Base-by-base conservation (phyloP, 1,140 invertebrate species). In the Glossosoma conforme region DNA sequence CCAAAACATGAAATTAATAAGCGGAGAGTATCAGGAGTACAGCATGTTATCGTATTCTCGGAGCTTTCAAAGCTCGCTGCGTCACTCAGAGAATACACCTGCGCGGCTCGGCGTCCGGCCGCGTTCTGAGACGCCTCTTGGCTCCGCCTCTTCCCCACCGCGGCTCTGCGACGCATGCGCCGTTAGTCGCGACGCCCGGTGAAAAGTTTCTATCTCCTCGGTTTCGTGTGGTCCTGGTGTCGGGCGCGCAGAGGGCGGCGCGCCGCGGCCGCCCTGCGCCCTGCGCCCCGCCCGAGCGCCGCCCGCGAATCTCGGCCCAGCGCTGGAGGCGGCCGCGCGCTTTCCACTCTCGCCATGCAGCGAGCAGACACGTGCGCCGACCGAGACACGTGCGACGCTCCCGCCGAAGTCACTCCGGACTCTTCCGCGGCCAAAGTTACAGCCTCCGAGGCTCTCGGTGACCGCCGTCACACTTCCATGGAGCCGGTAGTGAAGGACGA, bases 201-300 rank as follows among this genome's bases (percentile, higher is more conserved):
- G 46, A 15, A 14, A 14, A 6, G 17, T 8, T n/a, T 17, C 2
- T 18, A 44, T 18, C 50, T 52, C 44, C 37, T 52, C 36, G 24
- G 5, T 9, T 13, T 3, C 5, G 1, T 52, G 50, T 14, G 33
- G 25, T 37, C 50, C 50, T 30, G 43, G 50, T 40, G 36, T 30
- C 25, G 43, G 50, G 50, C 50, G 50, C 50, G 50, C 50, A 46
- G 24, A 43, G 50, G 50, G 50, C 50, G 50, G 50, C 49, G 43
- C 43, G 18, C 25, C 25, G 25, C 37, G 35, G 35, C 35, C 41
- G 41, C 33, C 38, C 44, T 28, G 33, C 48, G 40, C 41, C 41
- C 30, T 17, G 32, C 10, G 32, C 48, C 40, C 21, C 48, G 38
- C 14, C 41, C 19, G 20, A 43, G 17, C 17, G 24, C 24, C 6